Percentiles rank a stretch among this genome's conserved stretches.
Evolutionary conservation across 2,113 vertebrate species (phyloP).

Genomic region (Oreochromis niloticus): DNA sequence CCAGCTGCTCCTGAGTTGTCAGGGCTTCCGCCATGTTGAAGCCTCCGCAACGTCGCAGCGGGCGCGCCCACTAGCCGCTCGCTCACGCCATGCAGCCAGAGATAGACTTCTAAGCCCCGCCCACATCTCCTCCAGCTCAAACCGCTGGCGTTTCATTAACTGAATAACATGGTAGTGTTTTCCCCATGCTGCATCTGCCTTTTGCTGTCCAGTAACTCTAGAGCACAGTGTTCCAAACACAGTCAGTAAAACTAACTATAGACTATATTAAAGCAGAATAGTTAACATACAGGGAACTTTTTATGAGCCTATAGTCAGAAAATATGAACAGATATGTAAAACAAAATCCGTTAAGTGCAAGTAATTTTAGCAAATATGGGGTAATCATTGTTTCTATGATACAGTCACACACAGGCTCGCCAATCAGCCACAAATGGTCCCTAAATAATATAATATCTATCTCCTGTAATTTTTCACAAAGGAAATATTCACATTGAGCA

Average conservation of each 20-base stretch:
- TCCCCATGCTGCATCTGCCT: background rate
- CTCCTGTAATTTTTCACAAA: background rate
- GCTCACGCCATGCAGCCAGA: slow-evolving; percentile 22
- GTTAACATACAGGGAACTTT: background rate
- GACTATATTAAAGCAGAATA: background rate
- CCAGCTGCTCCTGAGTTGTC: slow-evolving; percentile 78
- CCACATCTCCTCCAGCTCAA: background rate
- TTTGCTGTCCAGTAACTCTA: background rate
- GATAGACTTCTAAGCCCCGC: background rate
- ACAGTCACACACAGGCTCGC: background rate
- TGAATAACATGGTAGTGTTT: background rate
- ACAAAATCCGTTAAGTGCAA: background rate
- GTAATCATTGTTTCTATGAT: background rate
- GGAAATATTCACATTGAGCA: background rate
- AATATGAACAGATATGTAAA: background rate
- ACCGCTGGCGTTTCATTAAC: background rate
- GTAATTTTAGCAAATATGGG: background rate
- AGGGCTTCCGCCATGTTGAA: slow-evolving; percentile 84
- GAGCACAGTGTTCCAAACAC: background rate
- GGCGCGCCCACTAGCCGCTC: slow-evolving; percentile 65
- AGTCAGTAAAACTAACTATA: background rate
- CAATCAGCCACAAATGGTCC: background rate
- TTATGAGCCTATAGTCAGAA: background rate
- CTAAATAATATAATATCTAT: background rate
- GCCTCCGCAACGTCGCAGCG: slow-evolving; percentile 74